Percentiles rank a stretch among this genome's conserved stretches.
These are phyloP conservation scores for Meda fulgida DNA, from an alignment of 2,797 vertebrate genomes.

Conservation along the genomic window DNA sequence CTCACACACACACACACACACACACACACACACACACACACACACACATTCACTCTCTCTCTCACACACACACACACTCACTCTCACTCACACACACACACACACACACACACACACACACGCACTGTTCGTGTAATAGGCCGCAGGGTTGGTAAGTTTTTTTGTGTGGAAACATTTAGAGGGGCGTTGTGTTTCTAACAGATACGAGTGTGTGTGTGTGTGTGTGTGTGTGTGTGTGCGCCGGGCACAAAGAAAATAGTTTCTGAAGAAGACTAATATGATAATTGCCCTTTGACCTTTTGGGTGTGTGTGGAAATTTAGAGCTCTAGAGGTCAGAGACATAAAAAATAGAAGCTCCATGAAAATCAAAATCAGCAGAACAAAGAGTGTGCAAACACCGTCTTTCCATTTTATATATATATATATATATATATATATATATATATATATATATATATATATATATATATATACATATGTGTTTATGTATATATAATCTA, in stretches of 20 bases:
- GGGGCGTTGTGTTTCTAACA: neutral
- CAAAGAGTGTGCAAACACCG: neutral
- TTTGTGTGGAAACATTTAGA: neutral
- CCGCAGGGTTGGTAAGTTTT: conserved; percentile 14
- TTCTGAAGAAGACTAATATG: conserved; percentile 27
- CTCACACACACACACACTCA: neutral
- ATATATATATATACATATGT: no score
- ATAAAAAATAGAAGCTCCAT: conserved; percentile 27
- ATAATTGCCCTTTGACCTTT: conserved; percentile 39
- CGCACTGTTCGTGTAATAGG: neutral
- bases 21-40: no score
- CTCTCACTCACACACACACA: neutral
- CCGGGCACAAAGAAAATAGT: neutral
- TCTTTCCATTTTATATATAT: neutral
- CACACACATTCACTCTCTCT: no score
- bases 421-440: neutral
- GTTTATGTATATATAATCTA: no score
- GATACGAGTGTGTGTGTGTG: conserved; percentile 33
- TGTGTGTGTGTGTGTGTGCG: neutral
- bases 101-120: neutral
- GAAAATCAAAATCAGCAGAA: conserved; percentile 34
- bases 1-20: neutral
- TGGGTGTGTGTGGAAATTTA: conserved; percentile 31
- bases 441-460: no score
- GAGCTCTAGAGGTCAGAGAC: conserved; percentile 35